Conservation (phyloP, 2,888 invertebrate genomes). For the Monoplex corrugatus region DNA sequence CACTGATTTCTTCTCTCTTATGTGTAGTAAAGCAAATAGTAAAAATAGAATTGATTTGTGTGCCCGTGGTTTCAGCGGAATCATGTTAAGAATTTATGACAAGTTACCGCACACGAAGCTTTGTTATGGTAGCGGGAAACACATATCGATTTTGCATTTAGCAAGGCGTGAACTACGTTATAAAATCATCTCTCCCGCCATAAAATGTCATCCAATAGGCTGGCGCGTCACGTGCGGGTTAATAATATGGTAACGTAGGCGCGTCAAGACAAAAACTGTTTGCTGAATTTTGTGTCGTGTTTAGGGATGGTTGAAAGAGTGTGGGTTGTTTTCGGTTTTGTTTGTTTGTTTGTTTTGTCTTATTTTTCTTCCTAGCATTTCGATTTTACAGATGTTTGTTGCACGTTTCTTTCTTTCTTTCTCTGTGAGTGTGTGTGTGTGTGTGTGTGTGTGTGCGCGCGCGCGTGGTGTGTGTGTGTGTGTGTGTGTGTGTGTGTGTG, state of each 20-base stretch:
- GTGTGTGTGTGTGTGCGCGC: not conserved
- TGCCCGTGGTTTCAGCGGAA: no score
- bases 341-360: not conserved
- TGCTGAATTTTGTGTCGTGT: not conserved
- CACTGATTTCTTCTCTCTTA: no score
- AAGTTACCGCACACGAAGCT: not conserved
- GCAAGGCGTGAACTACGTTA: conserved; percentile 2
- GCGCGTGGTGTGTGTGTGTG: conserved; percentile 8
- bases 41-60: not conserved
- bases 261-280: not conserved
- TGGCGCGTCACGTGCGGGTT: not conserved
- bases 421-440: not conserved
- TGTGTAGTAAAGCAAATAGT: no score
- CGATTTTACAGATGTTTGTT: not conserved
- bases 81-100: not conserved
- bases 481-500: conserved; percentile 1
- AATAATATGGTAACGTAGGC: not conserved
- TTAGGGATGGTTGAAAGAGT: no score
- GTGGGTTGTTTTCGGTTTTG: not conserved
- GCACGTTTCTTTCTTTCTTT: no score
- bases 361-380: not conserved
- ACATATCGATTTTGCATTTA: conserved; percentile 25
- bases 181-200: not conserved
- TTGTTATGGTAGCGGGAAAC: not conserved
- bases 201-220: not conserved